phyloP scores from a whole-genome alignment of 2,797 vertebrate genomes.

The Ispidina lecontei region DNA sequence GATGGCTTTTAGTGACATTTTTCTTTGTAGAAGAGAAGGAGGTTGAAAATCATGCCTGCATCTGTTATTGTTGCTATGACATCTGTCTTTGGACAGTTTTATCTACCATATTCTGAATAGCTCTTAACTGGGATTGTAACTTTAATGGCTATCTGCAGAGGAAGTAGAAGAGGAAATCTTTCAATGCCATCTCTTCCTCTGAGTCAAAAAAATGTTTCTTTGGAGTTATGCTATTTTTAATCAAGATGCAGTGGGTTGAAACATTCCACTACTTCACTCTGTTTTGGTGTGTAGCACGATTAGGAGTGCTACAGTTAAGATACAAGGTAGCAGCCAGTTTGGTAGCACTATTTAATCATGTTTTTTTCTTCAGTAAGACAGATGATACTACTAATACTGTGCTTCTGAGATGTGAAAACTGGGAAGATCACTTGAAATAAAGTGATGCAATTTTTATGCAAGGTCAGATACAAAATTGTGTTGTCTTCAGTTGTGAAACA shows the following conservation, averaged over 20 bases:
- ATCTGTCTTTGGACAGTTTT: slow-evolving; percentile 23
- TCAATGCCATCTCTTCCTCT: background rate
- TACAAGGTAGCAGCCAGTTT: background rate
- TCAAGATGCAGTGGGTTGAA: background rate
- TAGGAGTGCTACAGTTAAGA: fast-evolving
- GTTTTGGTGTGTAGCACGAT: background rate
- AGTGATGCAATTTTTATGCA: slow-evolving; percentile 30
- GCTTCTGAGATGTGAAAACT: background rate
- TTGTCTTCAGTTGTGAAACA: slow-evolving; percentile 9
- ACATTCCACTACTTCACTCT: background rate
- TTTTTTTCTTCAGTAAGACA: background rate
- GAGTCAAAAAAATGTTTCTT: background rate
- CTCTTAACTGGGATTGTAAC: background rate
- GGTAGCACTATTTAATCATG: background rate
- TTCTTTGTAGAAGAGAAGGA: background rate
- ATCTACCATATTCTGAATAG: background rate
- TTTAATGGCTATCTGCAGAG: background rate
- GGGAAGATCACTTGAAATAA: background rate
- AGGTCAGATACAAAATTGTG: background rate
- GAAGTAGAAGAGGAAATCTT: background rate
- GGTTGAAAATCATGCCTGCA: background rate
- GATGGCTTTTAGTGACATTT: background rate
- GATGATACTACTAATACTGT: background rate
- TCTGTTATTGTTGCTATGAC: slow-evolving; percentile 12
- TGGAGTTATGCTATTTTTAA: background rate